Evolutionary conservation across 2,888 invertebrate species (phyloP).

Genomic region (Labia minor): DNA sequence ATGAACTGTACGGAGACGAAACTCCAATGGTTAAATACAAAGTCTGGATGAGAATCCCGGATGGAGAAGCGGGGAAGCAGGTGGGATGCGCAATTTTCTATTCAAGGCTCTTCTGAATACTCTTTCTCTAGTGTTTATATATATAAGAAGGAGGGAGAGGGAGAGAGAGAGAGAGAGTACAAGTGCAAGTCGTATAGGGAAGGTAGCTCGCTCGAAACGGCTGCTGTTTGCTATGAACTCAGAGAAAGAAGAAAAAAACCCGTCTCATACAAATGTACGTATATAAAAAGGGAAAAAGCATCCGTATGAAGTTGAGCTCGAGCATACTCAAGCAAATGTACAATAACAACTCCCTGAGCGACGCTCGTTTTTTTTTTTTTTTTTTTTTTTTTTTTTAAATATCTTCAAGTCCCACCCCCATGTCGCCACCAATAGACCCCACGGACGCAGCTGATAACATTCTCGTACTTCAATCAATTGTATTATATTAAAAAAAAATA

Average conservation of each 20-base stretch:
- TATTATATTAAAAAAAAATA: too few relatives aligned
- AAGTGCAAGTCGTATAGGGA: too few relatives aligned
- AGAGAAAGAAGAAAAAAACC: too few relatives aligned
- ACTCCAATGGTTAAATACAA: background rate
- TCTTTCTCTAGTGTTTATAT: background rate
- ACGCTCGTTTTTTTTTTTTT: background rate
- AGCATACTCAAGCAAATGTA: slow-evolving; percentile 13
- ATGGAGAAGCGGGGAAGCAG: background rate
- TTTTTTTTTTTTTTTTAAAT: background rate
- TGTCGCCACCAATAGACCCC: too few relatives aligned
- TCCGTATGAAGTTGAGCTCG: background rate
- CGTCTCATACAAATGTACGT: slow-evolving; percentile 8
- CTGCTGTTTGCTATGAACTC: too few relatives aligned
- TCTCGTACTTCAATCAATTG: too few relatives aligned
- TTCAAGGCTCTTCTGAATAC: background rate
- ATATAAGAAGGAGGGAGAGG: background rate
- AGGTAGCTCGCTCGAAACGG: too few relatives aligned
- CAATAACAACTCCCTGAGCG: slow-evolving; percentile 4
- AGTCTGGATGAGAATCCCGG: background rate
- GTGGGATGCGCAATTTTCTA: slow-evolving; percentile 13
- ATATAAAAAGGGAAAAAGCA: slow-evolving; percentile 13
- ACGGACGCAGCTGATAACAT: too few relatives aligned
- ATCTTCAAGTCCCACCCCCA: too few relatives aligned
- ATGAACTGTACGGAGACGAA: background rate
- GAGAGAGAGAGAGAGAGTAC: background rate